Base-by-base conservation (phyloP, 37 sponge, comb jelly and placozoan genomes). In the Spongia lamella region DNA sequence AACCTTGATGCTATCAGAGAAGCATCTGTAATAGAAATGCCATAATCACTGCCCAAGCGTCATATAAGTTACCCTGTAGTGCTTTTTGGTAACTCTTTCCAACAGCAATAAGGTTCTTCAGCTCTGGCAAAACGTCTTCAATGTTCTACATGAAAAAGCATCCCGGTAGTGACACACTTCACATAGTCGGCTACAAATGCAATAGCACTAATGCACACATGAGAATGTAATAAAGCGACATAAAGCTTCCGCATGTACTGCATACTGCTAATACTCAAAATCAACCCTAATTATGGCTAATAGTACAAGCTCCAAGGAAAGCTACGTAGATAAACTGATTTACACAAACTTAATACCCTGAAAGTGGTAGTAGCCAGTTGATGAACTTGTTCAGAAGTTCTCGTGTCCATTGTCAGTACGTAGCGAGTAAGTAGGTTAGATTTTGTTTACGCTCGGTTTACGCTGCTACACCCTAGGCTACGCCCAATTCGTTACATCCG, bases 331-430 rank as follows among this genome's bases (percentile, higher is more conserved):
- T n/a, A n/a, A n/a, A n/a, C n/a, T n/a, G n/a, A n/a, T n/a, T n/a
- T n/a, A 49, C 53, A 43, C 11, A n/a, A n/a, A 6, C 2, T 26
- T 61, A 82, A 70, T 55, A 89, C 89, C 33, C 77, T 73, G 76
- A 66, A 89, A 3, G 89, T 89, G 5, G 89, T 79, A 38, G 79
- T 84, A 5, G 89, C 80, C 17, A 89, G 84, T 20, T 66, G 36
- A 53, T 83, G 74, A n/a, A 73, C 43, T 40, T 88, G 71, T 53
- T 83, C 72, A 15, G 82, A 84, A 0, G 19, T 69, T 9, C 69
- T 62, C 55, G 54, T 54, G 24, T 21, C 38, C 53, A 17, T 38
- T 16, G 47, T 21, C 65, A 11, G 16, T 60, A 21, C 16, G 11
- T 15, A 9, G 21, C 29, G 29, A 60, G 62, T 11, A 60, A 60